Base-by-base conservation (phyloP, 2,888 invertebrate genomes). In the Ornithoptera alexandrae region DNA sequence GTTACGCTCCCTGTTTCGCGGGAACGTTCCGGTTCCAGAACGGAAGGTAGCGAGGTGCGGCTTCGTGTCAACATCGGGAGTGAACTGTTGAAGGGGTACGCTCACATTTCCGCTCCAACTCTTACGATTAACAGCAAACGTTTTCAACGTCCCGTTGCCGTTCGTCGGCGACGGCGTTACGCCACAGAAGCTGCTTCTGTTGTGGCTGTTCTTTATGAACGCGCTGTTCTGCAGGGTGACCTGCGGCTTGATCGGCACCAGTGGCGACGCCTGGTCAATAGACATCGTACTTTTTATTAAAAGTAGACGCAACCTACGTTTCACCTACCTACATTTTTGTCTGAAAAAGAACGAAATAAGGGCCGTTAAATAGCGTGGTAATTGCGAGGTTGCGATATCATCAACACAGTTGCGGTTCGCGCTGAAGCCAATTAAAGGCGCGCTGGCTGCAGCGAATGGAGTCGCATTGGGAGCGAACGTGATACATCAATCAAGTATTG, bases 91-190 rank as follows among this genome's bases (percentile, higher is more conserved):
- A 67, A 93, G 88, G 57, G 93, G 93, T 79, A 93, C 87, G 73
- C 92, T 92, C 76, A 90, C 91, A 77, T 93, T 93, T 72, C 93
- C 93, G 81, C 93, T 92, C 93, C 93, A 93, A 81, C 93, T 93
- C 85, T 93, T 93, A 73, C 93, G 88, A 83, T 93, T 93, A 72
- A 89, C 88, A 70, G 92, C 86, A 75, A 93, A 93, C 80, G 92
- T 92, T 85, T 92, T 92, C 77, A 92, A 88, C 65, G 91, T 91
- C 73, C 90, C 89, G 76, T 90, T 91, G 72, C 87, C 86, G 76
- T 88, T 89, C 18, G 88, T 89, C n/a, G 88, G 83, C 24, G 93
- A 91, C 10, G 93, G 90, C 50, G 88, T 86, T 24, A 90, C 92
- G 18, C 93, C 93, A 72, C 93, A 93, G 78, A 93, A 93, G 77